Evolutionary conservation across 2,888 invertebrate species (phyloP), one percentile per base, ranked within the genome.

Genomic region (Eupithecia centaureata): DNA sequence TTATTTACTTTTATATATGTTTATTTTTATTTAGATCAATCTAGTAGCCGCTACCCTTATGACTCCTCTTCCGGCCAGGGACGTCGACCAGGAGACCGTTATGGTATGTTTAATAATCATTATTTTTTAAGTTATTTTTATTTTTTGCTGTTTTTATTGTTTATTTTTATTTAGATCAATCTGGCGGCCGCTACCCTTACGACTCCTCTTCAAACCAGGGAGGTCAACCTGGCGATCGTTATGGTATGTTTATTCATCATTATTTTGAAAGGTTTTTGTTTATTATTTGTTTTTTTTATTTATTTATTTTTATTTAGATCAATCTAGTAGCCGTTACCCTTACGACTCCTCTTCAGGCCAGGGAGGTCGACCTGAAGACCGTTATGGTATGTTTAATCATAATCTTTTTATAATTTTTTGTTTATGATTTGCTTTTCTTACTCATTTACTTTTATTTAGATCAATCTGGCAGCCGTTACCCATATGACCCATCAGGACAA

Each of bases 131-230:
- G 2, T 2, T 2, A 0, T 42, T 7, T 51, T 12, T 12, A 51
- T 51, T 10, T 13, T 15, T 52, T 27, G 27, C 27, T 52, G 7
- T 51, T 51, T 7, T 25, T 13, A 51, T 15, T 54, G 7, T 28
- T 28, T 54, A 27, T 5, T n/a, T n/a, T 61, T 65, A 65, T 65
- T 52, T 71, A 73, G 70, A 58, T 61, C 60, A 32, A 65, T 54
- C 63, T 15, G 62, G 64, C 35, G 63, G 33, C 32, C 54, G 54
- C 67, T 58, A 63, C 27, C 52, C 52, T 15, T 25, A 52, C 38
- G 38, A 38, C 38, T 27, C 47, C 8, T 22, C 38, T 38, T 38
- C 38, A n/a, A 7, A n/a, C n/a, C 38, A 38, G n/a, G n/a, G n/a
- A 8, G 38, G 38, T 38, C 52, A 1, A 52, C 52, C 52, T 28